Conservation (phyloP, 2,888 invertebrate genomes). For the Leucania comma region DNA sequence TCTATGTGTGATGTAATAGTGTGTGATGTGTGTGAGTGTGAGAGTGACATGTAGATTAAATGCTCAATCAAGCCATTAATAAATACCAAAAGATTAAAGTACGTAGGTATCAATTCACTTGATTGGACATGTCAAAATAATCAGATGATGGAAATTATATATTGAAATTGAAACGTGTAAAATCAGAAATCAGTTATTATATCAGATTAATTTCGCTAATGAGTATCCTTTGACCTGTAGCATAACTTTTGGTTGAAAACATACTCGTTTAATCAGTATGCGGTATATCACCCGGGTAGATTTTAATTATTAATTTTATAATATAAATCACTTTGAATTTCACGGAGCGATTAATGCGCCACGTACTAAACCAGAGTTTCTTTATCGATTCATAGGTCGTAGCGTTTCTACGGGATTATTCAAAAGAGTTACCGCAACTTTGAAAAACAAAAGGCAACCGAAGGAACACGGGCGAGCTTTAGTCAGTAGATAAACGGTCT, state of each 20-base stretch:
- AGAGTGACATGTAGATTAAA: neutral
- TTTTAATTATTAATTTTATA: neutral
- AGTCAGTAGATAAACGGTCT: too few species aligned
- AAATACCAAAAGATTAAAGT: neutral
- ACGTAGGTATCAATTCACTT: neutral
- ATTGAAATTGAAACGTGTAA: conserved; percentile 23
- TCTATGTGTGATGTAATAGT: too few species aligned
- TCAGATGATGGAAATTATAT: conserved; percentile 3
- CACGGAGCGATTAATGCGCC: neutral
- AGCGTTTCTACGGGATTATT: neutral
- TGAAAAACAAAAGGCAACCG: too few species aligned
- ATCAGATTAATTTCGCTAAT: conserved; percentile 23
- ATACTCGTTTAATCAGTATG: neutral
- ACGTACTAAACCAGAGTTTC: neutral
- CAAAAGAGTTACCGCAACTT: too few species aligned
- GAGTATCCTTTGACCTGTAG: conserved; percentile 4
- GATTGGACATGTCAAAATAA: conserved; percentile 2
- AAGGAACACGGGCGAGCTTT: too few species aligned
- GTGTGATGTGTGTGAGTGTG: too few species aligned
- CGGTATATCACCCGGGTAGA: neutral
- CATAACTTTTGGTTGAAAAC: neutral
- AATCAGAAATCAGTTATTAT: conserved; percentile 9
- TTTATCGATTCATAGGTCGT: neutral
- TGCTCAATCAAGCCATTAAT: neutral
- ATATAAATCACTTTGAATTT: neutral